Conservation (phyloP, 2,797 vertebrate species). For the Myotis daubentonii region DNA sequence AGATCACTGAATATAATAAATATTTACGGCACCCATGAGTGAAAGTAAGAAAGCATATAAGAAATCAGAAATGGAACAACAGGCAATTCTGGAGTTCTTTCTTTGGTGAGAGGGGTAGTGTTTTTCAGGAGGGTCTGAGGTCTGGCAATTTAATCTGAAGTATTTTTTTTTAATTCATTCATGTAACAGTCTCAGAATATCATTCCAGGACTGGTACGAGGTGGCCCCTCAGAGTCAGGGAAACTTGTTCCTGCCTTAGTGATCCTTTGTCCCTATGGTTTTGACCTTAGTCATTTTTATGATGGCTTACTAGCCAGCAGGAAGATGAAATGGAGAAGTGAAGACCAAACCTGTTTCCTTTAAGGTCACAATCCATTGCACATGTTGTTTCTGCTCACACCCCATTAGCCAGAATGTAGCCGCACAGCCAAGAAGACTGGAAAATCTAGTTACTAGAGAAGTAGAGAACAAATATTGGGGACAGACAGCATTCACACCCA, state of each 20-base stretch:
- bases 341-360: background rate
- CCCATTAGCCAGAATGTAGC: background rate
- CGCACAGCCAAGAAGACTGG: background rate
- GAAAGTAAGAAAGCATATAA: constrained; percentile 49
- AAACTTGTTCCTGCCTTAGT: background rate
- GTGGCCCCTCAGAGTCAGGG: background rate
- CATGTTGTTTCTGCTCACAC: background rate
- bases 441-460: background rate
- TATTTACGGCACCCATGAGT: constrained; percentile 66
- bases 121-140: background rate
- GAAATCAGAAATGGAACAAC: background rate
- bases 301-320: background rate
- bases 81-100: constrained; percentile 29
- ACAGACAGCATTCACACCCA: constrained; percentile 18
- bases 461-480: background rate
- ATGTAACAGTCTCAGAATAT: background rate
- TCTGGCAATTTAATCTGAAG: background rate
- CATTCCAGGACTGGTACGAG: background rate
- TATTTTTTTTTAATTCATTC: background rate
- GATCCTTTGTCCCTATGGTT: background rate
- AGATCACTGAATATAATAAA: constrained; percentile 70
- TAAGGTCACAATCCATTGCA: background rate
- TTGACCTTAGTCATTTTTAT: background rate
- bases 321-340: constrained; percentile 26
- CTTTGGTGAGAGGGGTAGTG: background rate